Conservation (phyloP, 2,797 vertebrate species). For the Hipposideros larvatus region DNA sequence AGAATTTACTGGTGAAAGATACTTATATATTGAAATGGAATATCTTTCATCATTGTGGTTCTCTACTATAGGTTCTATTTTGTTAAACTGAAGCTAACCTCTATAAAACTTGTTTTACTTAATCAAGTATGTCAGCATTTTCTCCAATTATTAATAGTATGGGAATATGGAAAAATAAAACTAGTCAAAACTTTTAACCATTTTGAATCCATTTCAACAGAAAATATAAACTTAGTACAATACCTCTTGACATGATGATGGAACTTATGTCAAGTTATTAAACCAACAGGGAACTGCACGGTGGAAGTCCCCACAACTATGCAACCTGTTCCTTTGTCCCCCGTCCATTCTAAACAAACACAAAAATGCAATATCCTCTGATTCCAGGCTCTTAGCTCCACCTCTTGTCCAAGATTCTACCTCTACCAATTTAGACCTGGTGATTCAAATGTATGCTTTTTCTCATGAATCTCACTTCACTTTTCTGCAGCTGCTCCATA, state of each 20-base stretch:
- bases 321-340: background rate
- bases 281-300: background rate
- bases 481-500: background rate
- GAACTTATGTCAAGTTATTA: background rate
- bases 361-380: background rate
- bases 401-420: background rate
- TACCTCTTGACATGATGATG: background rate
- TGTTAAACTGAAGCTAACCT: background rate
- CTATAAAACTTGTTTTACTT: background rate
- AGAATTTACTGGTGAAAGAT: background rate
- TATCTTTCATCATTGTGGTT: background rate
- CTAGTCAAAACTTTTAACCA: background rate
- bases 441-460: background rate
- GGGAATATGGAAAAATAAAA: background rate
- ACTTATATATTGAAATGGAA: background rate
- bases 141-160: background rate
- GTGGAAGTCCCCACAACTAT: background rate
- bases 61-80: background rate
- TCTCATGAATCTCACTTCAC: background rate
- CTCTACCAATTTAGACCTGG: background rate
- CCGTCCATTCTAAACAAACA: background rate
- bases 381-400: background rate
- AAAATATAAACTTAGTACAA: background rate
- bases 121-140: background rate
- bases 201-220: background rate